These are phyloP conservation scores for Morone saxatilis DNA, from an alignment of 2,113 vertebrate species.

Conservation along the genomic window DNA sequence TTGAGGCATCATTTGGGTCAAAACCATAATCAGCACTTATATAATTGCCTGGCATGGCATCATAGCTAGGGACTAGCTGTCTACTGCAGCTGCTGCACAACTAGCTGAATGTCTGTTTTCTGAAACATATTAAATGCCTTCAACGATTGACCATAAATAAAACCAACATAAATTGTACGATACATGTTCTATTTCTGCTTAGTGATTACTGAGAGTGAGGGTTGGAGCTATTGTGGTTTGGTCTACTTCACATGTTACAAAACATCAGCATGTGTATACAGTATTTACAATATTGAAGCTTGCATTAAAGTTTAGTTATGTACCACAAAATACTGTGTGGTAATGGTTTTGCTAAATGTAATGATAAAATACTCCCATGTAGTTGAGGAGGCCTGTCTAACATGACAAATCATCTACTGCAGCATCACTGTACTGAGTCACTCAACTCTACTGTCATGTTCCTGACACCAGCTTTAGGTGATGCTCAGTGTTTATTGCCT, in stretches of 20 bases:
- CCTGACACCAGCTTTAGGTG: not conserved
- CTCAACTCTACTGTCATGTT: not conserved
- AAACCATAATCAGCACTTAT: not conserved
- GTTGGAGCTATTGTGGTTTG: not conserved
- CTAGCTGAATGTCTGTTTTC: not conserved
- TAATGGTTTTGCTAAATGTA: conserved; percentile 1
- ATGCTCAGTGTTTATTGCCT: not conserved
- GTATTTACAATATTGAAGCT: not conserved
- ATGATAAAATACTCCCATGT: not conserved
- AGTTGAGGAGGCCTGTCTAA: not conserved
- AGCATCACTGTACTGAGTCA: not conserved
- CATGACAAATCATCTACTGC: not conserved
- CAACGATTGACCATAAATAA: not conserved
- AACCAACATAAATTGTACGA: not conserved
- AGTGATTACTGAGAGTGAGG: not conserved
- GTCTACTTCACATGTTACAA: not conserved
- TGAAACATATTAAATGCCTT: not conserved
- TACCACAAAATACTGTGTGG: not conserved
- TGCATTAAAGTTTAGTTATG: not conserved
- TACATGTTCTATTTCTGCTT: not conserved
- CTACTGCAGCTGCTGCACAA: not conserved
- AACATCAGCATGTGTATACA: not conserved
- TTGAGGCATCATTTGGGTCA: not conserved
- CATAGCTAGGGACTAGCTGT: not conserved
- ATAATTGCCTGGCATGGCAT: not conserved